Evolutionary conservation across 2,113 vertebrate genomes (phyloP).

Genomic region (Bufo gargarizans): DNA sequence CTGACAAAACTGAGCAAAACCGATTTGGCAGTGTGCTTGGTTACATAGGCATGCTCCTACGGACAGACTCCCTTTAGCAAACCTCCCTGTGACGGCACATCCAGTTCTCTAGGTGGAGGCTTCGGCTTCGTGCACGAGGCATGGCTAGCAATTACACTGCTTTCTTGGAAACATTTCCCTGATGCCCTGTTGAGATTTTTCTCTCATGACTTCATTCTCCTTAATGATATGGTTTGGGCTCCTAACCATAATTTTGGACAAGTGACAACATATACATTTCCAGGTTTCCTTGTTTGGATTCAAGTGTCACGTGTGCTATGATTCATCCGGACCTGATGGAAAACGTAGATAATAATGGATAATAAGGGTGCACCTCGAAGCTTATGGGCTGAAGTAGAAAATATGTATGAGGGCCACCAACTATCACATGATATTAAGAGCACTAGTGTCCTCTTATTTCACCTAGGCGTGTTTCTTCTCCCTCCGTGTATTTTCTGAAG

Average conservation of each 20-base stretch:
- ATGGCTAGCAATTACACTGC: not conserved
- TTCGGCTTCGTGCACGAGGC: not conserved
- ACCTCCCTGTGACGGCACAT: not conserved
- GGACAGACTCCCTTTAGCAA: not conserved
- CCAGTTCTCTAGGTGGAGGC: not conserved
- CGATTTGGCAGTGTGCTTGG: no score
- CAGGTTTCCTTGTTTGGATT: not conserved
- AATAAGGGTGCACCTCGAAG: not conserved
- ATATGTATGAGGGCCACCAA: not conserved
- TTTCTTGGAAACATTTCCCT: not conserved
- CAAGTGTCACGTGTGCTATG: conserved; percentile 11
- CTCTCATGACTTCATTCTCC: conserved; percentile 7
- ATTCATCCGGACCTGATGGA: not conserved
- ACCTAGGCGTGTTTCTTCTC: no score
- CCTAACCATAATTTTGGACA: conserved; percentile 14
- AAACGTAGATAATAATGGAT: not conserved
- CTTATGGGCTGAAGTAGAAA: not conserved
- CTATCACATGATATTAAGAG: not conserved
- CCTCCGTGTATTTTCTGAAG: no score
- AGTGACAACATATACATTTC: not conserved
- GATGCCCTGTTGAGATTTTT: conserved; percentile 18
- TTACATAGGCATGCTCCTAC: no score
- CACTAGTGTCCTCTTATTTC: not conserved
- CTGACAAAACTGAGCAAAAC: no score
- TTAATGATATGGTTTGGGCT: conserved; percentile 2